phyloP scores from a whole-genome alignment of 2,888 invertebrate species.

The Meliscaeva auricollis region DNA sequence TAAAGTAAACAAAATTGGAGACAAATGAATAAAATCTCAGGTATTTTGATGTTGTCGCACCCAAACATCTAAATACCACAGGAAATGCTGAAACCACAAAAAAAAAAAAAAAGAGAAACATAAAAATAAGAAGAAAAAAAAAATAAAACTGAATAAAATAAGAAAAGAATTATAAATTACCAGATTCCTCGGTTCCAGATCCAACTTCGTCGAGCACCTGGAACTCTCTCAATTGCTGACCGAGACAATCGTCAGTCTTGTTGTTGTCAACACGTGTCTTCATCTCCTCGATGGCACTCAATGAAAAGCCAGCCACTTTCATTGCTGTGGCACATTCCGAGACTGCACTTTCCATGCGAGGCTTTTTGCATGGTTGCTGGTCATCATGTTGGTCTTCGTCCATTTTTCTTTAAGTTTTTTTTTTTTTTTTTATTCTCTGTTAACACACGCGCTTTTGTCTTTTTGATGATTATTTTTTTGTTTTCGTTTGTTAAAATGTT shows the following conservation, averaged over 20 bases:
- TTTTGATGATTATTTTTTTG: conserved; percentile 1
- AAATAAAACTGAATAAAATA: not conserved
- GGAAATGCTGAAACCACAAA: not conserved
- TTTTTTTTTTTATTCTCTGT: not conserved
- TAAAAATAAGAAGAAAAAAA: not conserved
- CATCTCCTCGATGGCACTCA: conserved; percentile 82
- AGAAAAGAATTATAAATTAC: conserved; percentile 77
- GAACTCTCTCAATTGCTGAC: conserved; percentile 86
- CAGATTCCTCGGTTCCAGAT: conserved; percentile 83
- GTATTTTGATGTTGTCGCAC: too few species aligned
- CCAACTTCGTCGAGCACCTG: conserved; percentile 88
- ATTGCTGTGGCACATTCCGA: conserved; percentile 78
- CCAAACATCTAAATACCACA: not conserved
- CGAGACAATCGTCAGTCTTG: conserved; percentile 78
- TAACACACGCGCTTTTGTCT: conserved; percentile 11
- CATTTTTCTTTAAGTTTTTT: conserved; percentile 46
- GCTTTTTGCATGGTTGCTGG: conserved; percentile 60
- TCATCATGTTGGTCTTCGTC: conserved; percentile 40
- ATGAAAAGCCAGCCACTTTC: conserved; percentile 82
- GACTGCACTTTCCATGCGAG: conserved; percentile 74
- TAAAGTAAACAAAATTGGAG: not conserved
- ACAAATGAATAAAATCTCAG: too few species aligned
- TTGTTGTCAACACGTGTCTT: conserved; percentile 80
- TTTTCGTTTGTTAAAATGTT: conserved; percentile 9
- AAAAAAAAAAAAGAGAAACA: not conserved